Evolutionary conservation across 2,797 vertebrate species (phyloP).

Genomic region (Pampus argenteus): DNA sequence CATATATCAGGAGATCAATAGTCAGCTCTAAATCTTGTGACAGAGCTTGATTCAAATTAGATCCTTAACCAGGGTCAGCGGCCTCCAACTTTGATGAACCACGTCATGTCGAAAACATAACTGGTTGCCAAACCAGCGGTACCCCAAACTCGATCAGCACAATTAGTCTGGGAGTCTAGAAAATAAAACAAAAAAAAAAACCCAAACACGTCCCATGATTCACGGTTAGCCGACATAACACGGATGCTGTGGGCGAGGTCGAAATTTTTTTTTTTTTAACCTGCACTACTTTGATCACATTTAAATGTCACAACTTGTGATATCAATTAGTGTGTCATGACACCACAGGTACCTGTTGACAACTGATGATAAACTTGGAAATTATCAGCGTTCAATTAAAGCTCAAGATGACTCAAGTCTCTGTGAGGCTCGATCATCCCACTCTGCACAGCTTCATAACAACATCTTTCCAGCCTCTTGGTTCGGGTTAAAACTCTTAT

Average conservation of each 20-base stretch:
- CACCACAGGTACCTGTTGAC: no score
- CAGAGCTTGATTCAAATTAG: slow-evolving; percentile 66
- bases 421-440: no score
- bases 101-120: slow-evolving; percentile 40
- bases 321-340: neutral
- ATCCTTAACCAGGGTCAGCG: slow-evolving; percentile 58
- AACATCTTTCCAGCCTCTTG: neutral
- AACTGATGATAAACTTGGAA: neutral
- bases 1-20: slow-evolving; percentile 46
- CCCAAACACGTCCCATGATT: slow-evolving; percentile 40
- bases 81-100: slow-evolving; percentile 46
- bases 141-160: slow-evolving; percentile 59
- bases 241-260: neutral
- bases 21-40: slow-evolving; percentile 70
- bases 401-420: no score
- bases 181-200: neutral
- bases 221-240: neutral
- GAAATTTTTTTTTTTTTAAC: neutral
- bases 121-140: slow-evolving; percentile 46
- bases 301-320: neutral
- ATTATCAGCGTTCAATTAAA: no score
- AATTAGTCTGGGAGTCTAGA: slow-evolving; percentile 48
- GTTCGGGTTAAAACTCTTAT: neutral
- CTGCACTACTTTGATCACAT: neutral
- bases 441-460: no score